These are phyloP conservation scores for Platanista minor DNA, from an alignment of 2,113 vertebrate species.

Conservation along the genomic window DNA sequence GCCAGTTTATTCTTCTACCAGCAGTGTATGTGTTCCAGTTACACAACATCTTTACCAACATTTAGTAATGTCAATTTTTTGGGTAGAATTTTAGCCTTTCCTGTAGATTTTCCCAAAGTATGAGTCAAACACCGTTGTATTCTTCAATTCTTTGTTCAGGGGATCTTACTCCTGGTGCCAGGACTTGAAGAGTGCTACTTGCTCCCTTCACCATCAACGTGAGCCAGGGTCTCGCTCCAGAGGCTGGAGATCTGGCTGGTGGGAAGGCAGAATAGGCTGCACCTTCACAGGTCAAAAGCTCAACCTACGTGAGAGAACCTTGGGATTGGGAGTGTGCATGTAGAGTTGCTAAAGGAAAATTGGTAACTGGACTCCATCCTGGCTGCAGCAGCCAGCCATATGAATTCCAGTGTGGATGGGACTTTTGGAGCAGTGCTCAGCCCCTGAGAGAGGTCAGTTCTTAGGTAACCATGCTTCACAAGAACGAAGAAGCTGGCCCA, in stretches of 20 bases:
- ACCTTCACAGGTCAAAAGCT: not conserved
- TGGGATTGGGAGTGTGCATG: rapidly evolving
- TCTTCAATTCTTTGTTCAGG: not conserved
- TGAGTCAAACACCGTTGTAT: not conserved
- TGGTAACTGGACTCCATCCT: not conserved
- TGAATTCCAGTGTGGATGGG: not conserved
- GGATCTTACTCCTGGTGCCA: not conserved
- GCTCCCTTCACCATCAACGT: too few species aligned
- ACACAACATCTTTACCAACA: too few species aligned
- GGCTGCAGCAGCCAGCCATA: not conserved
- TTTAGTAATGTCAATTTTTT: not conserved
- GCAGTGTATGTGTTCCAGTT: too few species aligned
- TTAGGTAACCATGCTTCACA: not conserved
- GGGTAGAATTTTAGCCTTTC: not conserved
- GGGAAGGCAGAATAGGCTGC: not conserved
- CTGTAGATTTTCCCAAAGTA: not conserved
- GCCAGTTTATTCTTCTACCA: not conserved
- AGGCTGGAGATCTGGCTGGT: not conserved
- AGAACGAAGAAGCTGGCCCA: not conserved
- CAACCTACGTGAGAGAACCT: not conserved
- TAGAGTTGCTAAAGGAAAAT: not conserved
- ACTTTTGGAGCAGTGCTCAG: not conserved
- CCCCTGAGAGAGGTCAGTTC: not conserved
- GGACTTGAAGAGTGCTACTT: not conserved
- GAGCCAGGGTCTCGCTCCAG: not conserved